Base-by-base conservation (phyloP, 1,140 invertebrate species). In the Patella vulgata region DNA sequence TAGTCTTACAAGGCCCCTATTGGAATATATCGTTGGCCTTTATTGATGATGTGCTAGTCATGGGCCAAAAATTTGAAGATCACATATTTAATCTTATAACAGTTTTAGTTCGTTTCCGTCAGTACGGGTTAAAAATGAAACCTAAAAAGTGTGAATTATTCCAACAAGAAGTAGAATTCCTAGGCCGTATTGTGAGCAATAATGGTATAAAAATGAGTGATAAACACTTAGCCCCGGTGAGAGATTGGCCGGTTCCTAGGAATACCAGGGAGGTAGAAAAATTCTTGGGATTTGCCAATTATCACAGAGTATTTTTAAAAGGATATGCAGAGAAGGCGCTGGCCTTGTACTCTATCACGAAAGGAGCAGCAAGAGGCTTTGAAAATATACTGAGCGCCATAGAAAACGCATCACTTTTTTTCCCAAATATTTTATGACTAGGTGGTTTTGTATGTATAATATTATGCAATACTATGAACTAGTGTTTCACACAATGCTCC, bases 211-310 rank as follows among this genome's bases (percentile, higher is more conserved):
- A 43, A 14, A 50, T 57, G 3, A 30, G 14, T 12, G 17, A 31
- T 14, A 44, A 28, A 28, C 23, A 59, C 27, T 19, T 50, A 2
- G 27, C 55, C 14, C 48, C 51, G 1, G 52, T 66, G 11, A 28
- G 17, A 9, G 44, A 70, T 1, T 70, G 68, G 59, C 44, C 40
- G 0, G 36, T 28, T 11, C 68, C 63, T 0, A 62, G n/a, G 9
- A 31, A 17, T 25, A 33, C 48, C 2, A 66, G 57, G 33, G 59
- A 63, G 8, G 56, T 67, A 5, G 68, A 66, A 19, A 47, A 39
- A 3, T 66, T 70, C 25, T 27, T 61, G 4, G 63, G 68, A 17
- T 63, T 66, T 19, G 68, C 48, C 3, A 66, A 60, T 36, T 70
- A 70, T 28, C 68, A 70, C 30, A 23, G 68, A 0, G 14, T 3